Base-by-base conservation (phyloP, 2,797 vertebrate species). In the Loris lydekkerianus region DNA sequence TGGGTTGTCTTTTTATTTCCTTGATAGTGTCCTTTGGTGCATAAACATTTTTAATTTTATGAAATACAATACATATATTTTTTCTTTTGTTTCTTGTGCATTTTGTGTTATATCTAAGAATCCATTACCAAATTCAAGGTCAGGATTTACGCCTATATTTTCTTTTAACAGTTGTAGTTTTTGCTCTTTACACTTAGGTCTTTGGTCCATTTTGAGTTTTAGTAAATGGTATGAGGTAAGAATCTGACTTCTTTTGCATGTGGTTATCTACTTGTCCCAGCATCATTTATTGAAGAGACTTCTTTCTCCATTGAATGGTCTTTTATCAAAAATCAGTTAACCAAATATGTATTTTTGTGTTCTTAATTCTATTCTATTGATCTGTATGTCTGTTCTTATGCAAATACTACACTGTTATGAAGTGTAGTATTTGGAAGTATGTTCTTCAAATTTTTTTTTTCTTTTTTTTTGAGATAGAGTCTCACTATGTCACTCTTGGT, bases 191-290 rank as follows among this genome's bases (percentile, higher is more conserved):
- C 5, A 21, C 49, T 77, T 77, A 49, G 75, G 31, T 70, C 31
- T 94, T 83, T 77, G 61, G 23, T 86, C 40, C 20, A 53, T 73
- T 93, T 87, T 73, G n/a, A 78, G 56, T 94, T 85, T 84, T 85
- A 78, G 27, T 94, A 78, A 85, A 40, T 56, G 53, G 21, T 84
- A 7, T 9, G 18, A 85, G 25, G 11, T 49, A 84, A 84, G 53
- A 20, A 9, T 83, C 77, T 83, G 37, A 84, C 13, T 67, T 76
- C 49, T 83, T 93, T 76, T 76, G 37, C 37, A 13, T 27, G 27
- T 58, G 60, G 46, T 20, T 40, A 40, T 37, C 69, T 10, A 82
- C 58, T 82, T 87, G 10, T 53, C 40, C 43, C 18, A 53, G 65
- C 27, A 63, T 56, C 60, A 70, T 72, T 72, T 73, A 18, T 65